These are phyloP conservation scores for Paradoxurus hermaphroditus DNA, from an alignment of 2,113 vertebrate species.

Conservation along the genomic window DNA sequence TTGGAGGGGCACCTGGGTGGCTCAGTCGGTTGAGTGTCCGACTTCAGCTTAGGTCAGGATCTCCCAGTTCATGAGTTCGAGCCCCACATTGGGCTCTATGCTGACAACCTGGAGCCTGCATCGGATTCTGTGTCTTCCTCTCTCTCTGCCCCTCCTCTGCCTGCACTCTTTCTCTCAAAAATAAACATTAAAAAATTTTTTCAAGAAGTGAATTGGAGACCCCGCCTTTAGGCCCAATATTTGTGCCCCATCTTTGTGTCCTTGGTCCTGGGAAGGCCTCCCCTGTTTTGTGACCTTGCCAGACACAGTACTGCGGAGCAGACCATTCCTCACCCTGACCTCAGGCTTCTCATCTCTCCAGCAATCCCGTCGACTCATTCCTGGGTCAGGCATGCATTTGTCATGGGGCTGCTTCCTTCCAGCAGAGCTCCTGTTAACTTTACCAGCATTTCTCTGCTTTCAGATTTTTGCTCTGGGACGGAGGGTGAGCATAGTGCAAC, in stretches of 20 bases:
- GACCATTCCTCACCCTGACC: background rate
- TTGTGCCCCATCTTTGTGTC: background rate
- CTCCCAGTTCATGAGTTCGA: too few species aligned
- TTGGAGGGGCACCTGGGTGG: background rate
- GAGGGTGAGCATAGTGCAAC: background rate
- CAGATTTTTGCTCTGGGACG: background rate
- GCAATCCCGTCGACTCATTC: background rate
- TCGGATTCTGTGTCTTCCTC: too few species aligned
- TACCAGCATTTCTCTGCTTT: conserved; percentile 42
- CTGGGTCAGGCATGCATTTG: background rate
- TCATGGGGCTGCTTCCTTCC: background rate
- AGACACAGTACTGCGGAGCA: background rate
- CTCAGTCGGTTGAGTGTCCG: too few species aligned
- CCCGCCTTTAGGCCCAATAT: background rate
- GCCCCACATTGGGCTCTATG: too few species aligned
- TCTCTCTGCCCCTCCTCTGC: too few species aligned
- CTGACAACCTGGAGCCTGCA: too few species aligned
- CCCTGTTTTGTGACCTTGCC: background rate
- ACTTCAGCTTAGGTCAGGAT: too few species aligned
- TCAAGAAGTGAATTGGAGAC: background rate
- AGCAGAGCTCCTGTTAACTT: background rate
- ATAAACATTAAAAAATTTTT: too few species aligned
- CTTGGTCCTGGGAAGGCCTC: background rate
- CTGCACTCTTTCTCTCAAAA: too few species aligned
- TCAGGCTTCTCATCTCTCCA: background rate